Evolutionary conservation across 2,888 invertebrate genomes (phyloP), one percentile per base, ranked within the genome.

Genomic region (Bibio marci): DNA sequence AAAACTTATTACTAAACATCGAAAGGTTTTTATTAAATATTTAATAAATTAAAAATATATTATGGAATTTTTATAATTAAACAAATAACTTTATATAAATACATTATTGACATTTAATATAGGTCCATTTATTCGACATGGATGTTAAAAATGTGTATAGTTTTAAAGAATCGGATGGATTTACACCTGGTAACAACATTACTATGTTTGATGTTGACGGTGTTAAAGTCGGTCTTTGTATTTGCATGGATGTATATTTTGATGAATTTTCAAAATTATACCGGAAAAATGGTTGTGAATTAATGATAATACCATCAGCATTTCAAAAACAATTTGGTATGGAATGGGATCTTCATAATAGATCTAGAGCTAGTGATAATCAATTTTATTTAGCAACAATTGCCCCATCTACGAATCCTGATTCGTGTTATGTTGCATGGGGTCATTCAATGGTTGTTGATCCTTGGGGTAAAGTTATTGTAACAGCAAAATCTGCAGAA

Each of bases 171-270:
- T 91, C 90, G 0, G 80, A 85, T 37, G 76, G 76, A 1, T 61
- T 95, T 7, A 70, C 72, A 30, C 67, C 86, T 1, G 95, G 94
- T 1, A 66, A 76, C 50, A 58, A 70, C n/a, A 57, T 87, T 37
- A 78, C 79, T 0, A 76, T 71, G 1, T 83, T 94, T 52, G 69
- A 80, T 34, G 74, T 76, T 39, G 70, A 73, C 32, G 69, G 70
- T 8, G 61, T 70, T 15, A 82, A 77, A 64, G 66, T 94, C 40
- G 95, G 95, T 0, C 52, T 95, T 33, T 94, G 90, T n/a, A 87
- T 97, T 52, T 95, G 95, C 54, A 95, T 95, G 55, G 95, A 97
- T 56, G 67, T 94, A 41, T 67, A 95, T 33, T 97, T 95, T 63
- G 75, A 80, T 40, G 91, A 94, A 63, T 63, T 94, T 67, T 83